Base-by-base conservation (phyloP, 1,140 invertebrate species). In the Ceratosolen fusciceps region DNA sequence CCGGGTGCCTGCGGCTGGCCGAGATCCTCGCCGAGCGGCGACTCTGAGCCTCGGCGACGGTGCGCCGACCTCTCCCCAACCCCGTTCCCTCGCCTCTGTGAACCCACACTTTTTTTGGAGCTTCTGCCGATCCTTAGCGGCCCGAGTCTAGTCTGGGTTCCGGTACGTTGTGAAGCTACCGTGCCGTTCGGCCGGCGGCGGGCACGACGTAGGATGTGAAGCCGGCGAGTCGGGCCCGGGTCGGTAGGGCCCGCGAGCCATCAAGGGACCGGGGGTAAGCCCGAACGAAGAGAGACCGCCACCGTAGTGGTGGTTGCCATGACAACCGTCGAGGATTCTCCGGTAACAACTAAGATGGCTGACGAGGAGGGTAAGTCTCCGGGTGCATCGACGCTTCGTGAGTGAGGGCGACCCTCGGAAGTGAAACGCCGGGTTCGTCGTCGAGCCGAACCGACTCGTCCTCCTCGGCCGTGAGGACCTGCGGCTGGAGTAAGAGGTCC, bases 291-390 rank as follows among this genome's bases (percentile, higher is more conserved):
- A 54, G 34, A 58, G 47, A 29, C 37, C n/a, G 43, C 29, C 2
- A 31, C 8, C 68, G 39, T 5, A 21, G 54, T 12, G 19, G 58
- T n/a, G 31, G 81, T 84, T 54, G 77, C 72, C 79, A 87, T 87
- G 80, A 74, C 79, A 80, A 86, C 85, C 26, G 31, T 9, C 60
- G 78, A 62, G 83, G 83, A 83, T 82, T 83, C 81, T 76, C 83
- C 79, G 68, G 34, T 84, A 83, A 86, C 85, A 85, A 87, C 85
- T 80, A 83, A 86, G 84, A 88, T 88, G 87, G 86, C 85, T 74
- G 83, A 86, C 83, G 78, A 71, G 34, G 85, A 86, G 84, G 87
- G 87, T 88, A 87, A 87, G 87, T 88, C 82, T 67, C 24, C 12
- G 12, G 70, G 39, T 24, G 39, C 21, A 49, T 43, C 39, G n/a